Conservation (phyloP, 64 coral and sea anemone species). For the Anthopleura sola region DNA sequence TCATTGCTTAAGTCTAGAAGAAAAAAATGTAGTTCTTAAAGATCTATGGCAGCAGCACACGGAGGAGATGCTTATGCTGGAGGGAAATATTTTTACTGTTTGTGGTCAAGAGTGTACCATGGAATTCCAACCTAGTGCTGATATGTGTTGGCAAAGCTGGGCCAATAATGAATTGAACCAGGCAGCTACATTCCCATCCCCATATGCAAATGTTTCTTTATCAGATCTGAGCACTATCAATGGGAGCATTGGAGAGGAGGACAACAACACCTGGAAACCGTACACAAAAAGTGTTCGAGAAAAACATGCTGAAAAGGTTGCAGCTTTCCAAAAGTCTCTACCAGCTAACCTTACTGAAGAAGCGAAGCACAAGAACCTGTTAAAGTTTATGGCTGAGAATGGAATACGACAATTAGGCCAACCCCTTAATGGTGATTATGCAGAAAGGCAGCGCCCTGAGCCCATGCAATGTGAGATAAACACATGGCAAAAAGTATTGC, state of each 20-base stretch:
- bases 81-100: not conserved
- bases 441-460: conserved; percentile 42
- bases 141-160: conserved; percentile 46
- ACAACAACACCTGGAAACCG: not conserved
- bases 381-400: conserved; percentile 35
- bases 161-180: conserved; percentile 35
- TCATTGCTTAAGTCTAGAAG: conserved; percentile 17
- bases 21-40: conserved; percentile 8
- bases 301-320: not conserved
- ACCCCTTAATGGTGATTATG: conserved; percentile 21
- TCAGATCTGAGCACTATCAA: not conserved
- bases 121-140: conserved; percentile 40
- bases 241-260: conserved; percentile 23
- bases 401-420: conserved; percentile 26
- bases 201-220: conserved; percentile 42
- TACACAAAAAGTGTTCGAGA: conserved; percentile 9
- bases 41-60: conserved; percentile 17
- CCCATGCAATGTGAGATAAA: conserved; percentile 56
- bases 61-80: not conserved
- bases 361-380: conserved; percentile 1
- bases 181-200: conserved; percentile 13
- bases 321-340: not conserved
- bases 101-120: not conserved
- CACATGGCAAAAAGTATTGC: conserved; percentile 24
- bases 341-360: not conserved